Base-by-base conservation (phyloP, 2,797 vertebrate genomes). In the Carduelis carduelis region DNA sequence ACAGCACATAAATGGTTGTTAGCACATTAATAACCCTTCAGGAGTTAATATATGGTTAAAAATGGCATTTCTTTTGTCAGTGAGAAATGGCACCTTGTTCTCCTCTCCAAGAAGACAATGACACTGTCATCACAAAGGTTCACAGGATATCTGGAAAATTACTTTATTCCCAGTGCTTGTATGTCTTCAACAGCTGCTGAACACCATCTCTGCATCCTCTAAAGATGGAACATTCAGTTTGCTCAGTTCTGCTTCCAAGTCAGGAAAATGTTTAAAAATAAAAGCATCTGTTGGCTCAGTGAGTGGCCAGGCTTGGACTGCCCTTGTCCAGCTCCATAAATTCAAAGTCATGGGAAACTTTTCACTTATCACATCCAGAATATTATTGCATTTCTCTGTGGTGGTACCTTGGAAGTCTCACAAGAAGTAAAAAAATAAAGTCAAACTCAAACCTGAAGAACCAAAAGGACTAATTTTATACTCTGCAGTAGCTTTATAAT, bases 251-350 rank as follows among this genome's bases (percentile, higher is more conserved):
- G 49, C 72, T 95, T 92, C 90, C 93, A 95, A 87, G 60, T 87
- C 71, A 85, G 95, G 92, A 69, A 89, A 83, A 61, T 4, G 21
- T 60, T 75, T 78, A 80, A 84, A 95, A 95, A 96, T 71, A 96
- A 95, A 94, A 89, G 89, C 87, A 87, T 94, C 81, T 94, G 82
- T 87, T 83, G 78, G 81, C 81, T 96, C 71, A 87, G 83, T 7
- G 4, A 83, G 56, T 21, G 46, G 61, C 23, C 53, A 49, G 53
- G 32, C 77, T 78, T 47, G 91, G 60, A 30, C 44, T 65, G 78
- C 14, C 26, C 61, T 89, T 71, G 68, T 5, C 53, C 64, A 55
- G 16, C 63, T 83, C 57, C 63, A 82, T 56, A 81, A 90, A 92
- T 34, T 59, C 84, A 39, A 69, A 84, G 75, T 49, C 72, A 82